Percentiles rank a stretch among this genome's conserved stretches.
Evolutionary conservation across 92 coral and sea anemone genomes (phyloP).

Genomic region (Zoanthus sansibaricus): DNA sequence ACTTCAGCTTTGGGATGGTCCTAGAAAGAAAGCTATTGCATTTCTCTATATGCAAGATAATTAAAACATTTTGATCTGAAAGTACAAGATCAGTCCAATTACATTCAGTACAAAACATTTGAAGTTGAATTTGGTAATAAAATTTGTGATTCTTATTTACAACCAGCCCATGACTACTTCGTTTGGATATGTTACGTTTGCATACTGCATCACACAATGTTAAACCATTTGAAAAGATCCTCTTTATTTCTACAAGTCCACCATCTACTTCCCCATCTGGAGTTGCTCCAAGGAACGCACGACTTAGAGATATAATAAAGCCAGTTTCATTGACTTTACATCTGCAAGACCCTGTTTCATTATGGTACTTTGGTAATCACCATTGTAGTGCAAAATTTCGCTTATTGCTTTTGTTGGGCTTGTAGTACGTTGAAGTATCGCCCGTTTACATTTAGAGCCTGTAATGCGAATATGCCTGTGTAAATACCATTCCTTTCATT

Average conservation of each 20-base stretch:
- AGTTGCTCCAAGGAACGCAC: conserved; percentile 60
- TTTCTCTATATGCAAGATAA: conserved; percentile 6
- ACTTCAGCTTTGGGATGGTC: conserved; percentile 61
- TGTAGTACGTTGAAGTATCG: conserved; percentile 52
- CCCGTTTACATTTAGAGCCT: background rate
- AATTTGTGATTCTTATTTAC: conserved; percentile 19
- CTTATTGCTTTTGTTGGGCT: conserved; percentile 74
- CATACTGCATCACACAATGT: conserved; percentile 60
- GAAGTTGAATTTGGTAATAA: conserved; percentile 62
- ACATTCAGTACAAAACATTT: conserved; percentile 61
- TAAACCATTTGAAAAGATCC: conserved; percentile 62
- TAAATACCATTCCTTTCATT: background rate
- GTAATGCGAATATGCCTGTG: background rate
- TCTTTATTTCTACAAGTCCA: conserved; percentile 65
- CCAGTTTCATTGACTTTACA: conserved; percentile 66
- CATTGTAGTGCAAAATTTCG: conserved; percentile 62
- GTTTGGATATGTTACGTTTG: conserved; percentile 54
- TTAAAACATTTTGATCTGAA: no score
- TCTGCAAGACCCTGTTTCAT: conserved; percentile 66
- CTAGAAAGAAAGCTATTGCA: conserved; percentile 37
- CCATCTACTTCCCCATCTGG: conserved; percentile 75
- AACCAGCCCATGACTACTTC: conserved; percentile 53
- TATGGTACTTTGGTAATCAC: conserved; percentile 60
- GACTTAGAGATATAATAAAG: conserved; percentile 62
- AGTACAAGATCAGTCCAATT: conserved; percentile 65